Evolutionary conservation across 1,140 invertebrate genomes (phyloP), one percentile per base, ranked within the genome.

Genomic region (Dinothrombium tinctorium): DNA sequence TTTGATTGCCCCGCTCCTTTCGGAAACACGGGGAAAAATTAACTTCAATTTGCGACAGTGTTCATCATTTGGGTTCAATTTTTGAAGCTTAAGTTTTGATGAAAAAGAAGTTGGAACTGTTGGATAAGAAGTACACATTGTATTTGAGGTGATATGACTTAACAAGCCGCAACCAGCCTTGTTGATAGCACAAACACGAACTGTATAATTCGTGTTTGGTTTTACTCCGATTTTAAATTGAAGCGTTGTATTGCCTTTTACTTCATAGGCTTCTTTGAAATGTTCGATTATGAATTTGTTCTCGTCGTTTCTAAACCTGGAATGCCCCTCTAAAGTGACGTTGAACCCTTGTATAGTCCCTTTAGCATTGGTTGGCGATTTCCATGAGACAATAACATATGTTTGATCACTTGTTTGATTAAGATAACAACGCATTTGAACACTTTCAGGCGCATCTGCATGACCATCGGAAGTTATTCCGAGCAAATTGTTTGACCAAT

Each of bases 1-100:
- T 22, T 42, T 45, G 48, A 86, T 81, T 4, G 72, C 72, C 9
- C 80, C 81, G 54, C 83, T 83, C 42, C 79, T 60, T 53, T 84
- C 77, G 0, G 74, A 73, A 12, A 83, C 66, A 46, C 73, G 62
- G 0, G 76, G 75, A 32, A 81, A 54, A 46, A 40, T 46, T 8
- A 50, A 23, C 24, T 35, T 43, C 11, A 50, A 40, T 33, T 46
- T 44, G 1, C 37, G 35, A 33, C 44, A 41, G 12, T 15, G 15
- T 5, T 14, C 12, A 9, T 40, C 37, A 17, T 43, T 39, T 14
- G 41, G 33, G 2, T 38, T 9, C 11, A 47, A 23, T 29, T 49
- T 21, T 28, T 47, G 42, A 9, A 36, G 20, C 26, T 41, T 41
- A 33, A 40, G 33, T 5, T 28, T 35, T 12, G 44, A 33, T 4